Evolutionary conservation across 1,140 invertebrate genomes (phyloP).

Genomic region (Zaprionus capensis): DNA sequence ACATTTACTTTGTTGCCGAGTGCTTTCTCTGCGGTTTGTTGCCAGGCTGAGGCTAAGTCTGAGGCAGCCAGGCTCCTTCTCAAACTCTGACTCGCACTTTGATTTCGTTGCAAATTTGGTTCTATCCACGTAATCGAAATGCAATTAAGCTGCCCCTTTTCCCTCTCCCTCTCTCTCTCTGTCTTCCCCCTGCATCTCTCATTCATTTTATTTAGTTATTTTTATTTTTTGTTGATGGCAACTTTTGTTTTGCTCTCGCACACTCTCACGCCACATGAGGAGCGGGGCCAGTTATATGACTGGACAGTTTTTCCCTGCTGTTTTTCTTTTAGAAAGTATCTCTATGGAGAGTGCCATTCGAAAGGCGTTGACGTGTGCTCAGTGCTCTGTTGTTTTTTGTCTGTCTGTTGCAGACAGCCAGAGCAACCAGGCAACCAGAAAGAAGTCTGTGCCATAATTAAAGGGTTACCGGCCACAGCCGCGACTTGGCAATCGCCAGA

Average conservation of each 20-base stretch:
- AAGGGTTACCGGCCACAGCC: conserved; percentile 74
- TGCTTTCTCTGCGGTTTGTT: conserved; percentile 63
- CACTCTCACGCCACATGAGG: conserved; percentile 35
- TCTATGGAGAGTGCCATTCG: conserved; percentile 65
- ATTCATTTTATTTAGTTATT: neutral
- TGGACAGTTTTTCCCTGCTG: conserved; percentile 62
- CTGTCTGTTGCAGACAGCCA: neutral
- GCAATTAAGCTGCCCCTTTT: conserved; percentile 70
- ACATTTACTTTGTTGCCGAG: conserved; percentile 73
- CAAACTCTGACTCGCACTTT: conserved; percentile 36
- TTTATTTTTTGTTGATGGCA: conserved; percentile 20
- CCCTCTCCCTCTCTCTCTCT: too few relatives aligned
- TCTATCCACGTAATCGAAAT: conserved; percentile 76
- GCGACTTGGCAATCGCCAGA: conserved; percentile 66
- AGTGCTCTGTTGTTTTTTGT: conserved; percentile 17
- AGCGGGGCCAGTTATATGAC: conserved; percentile 65
- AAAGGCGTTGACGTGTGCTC: conserved; percentile 72
- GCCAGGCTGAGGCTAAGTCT: conserved; percentile 19
- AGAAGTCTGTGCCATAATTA: conserved; percentile 67
- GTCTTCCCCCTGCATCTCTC: conserved; percentile 1
- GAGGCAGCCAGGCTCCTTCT: neutral
- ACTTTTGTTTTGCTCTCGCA: conserved; percentile 35
- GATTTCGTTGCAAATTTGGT: conserved; percentile 65
- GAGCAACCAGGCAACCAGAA: neutral
- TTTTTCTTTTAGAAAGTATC: conserved; percentile 61